Evolutionary conservation across 2,797 vertebrate species (phyloP), one percentile per base, ranked within the genome.

Genomic region (Semotilus atromaculatus): DNA sequence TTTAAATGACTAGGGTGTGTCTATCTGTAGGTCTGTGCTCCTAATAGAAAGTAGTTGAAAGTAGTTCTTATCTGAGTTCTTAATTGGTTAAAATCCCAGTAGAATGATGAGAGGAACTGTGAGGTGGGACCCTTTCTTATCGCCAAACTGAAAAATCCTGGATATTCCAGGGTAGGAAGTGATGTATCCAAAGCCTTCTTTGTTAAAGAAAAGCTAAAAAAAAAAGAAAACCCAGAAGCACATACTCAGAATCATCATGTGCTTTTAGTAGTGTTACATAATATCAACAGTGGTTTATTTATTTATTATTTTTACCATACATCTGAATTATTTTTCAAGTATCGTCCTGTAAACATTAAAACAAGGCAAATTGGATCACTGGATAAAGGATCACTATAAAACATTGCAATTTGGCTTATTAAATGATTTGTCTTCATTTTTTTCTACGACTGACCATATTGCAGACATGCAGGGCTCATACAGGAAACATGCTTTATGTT

Each of bases 81-180:
- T 78, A 79, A 79, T 85, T 36, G 29, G 16, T 64, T 82, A 14
- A 64, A 71, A 72, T 36, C 76, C n/a, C 38, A 9, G 6, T 64
- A 84, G 83, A 58, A 70, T 43, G 55, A 48, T 1, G 7, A 38
- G 16, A 67, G 51, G 81, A 31, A 29, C 29, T 72, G 71, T 43
- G 13, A 78, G 75, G 45, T 82, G 70, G 58, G 75, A 82, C 84
- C 71, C 48, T 43, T 40, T 55, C 77, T 74, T 85, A 87, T 88
- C 86, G 7, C 7, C 72, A 81, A 84, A 81, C 82, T 85, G 80
- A 87, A 87, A 87, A 45, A 87, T 85, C 80, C 78, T 79, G 75
- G 78, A 58, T 80, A 75, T 86, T 66, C 66, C 76, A 74, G 29
- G 13, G 64, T 80, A 88, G 85, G 88, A 88, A 86, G 76, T 88